Evolutionary conservation across 2,113 vertebrate species (phyloP).

Genomic region (Cricetomys ansorgei): DNA sequence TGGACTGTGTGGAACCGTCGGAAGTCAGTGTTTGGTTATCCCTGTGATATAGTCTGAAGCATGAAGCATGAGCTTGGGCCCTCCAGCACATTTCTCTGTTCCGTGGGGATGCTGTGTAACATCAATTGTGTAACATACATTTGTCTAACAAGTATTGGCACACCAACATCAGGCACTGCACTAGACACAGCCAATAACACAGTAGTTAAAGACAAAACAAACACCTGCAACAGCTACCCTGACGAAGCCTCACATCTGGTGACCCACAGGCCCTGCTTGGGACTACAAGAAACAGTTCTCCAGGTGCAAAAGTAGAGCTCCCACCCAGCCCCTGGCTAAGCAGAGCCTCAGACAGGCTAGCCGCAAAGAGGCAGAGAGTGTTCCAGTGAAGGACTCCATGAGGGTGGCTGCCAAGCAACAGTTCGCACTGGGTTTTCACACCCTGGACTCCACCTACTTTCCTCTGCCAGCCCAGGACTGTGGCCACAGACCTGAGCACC

Average conservation of each 20-base stretch:
- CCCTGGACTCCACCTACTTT: neutral
- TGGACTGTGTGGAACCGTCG: neutral
- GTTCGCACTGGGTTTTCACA: slow-evolving; percentile 36
- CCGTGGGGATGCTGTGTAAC: neutral
- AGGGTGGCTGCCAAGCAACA: neutral
- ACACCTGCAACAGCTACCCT: neutral
- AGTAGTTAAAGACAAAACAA: neutral
- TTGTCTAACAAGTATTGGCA: neutral
- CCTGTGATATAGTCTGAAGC: neutral
- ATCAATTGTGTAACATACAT: neutral
- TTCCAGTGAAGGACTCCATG: neutral
- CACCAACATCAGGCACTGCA: neutral
- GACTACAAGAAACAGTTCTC: neutral
- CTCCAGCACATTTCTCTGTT: neutral
- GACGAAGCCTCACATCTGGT: neutral
- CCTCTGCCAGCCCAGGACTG: neutral
- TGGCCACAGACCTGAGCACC: neutral
- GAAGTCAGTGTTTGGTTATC: neutral
- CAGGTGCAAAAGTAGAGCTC: neutral
- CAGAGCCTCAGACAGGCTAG: neutral
- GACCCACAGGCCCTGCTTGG: neutral
- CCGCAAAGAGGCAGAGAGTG: neutral
- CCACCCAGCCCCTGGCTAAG: neutral
- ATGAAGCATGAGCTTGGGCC: neutral
- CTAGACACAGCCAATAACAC: neutral